These are phyloP conservation scores for Rallus crepitans DNA, from an alignment of 2,797 vertebrate species.

Conservation along the genomic window DNA sequence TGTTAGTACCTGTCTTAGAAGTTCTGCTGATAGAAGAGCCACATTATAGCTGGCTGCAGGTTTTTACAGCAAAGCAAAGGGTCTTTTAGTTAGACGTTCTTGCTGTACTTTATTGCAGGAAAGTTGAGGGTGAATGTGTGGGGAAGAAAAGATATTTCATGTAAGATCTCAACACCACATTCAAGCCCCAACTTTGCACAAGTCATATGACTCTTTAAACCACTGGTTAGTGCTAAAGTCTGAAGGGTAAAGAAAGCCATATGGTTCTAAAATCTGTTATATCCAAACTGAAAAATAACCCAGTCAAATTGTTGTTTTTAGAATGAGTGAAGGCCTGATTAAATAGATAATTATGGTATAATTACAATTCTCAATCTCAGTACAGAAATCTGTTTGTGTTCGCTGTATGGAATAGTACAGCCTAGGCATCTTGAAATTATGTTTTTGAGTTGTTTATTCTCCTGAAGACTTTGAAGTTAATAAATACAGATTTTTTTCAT, in stretches of 20 bases:
- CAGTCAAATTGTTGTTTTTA: not conserved
- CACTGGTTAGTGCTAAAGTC: not conserved
- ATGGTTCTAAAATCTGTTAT: not conserved
- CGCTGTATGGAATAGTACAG: not conserved
- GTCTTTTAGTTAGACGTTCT: not conserved
- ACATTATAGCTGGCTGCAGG: not conserved
- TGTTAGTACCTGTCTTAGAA: not conserved
- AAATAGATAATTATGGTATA: not conserved
- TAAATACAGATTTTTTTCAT: not conserved
- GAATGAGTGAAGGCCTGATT: not conserved
- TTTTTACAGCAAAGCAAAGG: not conserved
- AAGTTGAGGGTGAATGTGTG: not conserved
- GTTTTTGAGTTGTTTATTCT: not conserved
- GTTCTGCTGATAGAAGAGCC: not conserved
- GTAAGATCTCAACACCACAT: not conserved
- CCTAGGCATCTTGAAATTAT: not conserved
- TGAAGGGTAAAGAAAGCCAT: not conserved
- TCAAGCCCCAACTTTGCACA: not conserved
- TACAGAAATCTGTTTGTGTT: not conserved
- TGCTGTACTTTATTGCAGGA: not conserved
- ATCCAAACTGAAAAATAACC: not conserved
- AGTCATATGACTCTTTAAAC: not conserved
- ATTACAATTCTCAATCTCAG: not conserved
- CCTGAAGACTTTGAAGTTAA: not conserved
- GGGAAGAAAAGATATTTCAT: not conserved